Base-by-base conservation (phyloP, 2,797 vertebrate genomes). In the Peromyscus eremicus region DNA sequence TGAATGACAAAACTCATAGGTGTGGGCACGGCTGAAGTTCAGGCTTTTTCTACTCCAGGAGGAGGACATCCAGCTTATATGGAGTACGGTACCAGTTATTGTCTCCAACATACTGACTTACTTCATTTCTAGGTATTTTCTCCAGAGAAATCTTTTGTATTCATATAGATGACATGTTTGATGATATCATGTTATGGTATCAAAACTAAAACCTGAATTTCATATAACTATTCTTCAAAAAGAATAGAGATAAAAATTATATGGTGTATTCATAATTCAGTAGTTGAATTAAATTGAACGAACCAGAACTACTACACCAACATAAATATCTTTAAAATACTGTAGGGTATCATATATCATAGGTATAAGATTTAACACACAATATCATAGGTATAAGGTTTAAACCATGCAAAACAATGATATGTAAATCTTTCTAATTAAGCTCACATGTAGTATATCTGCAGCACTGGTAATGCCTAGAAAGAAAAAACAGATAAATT, bases 341-440 rank as follows among this genome's bases (percentile, higher is more conserved):
- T n/a, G 0, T 12, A 93, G 32, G 60, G 14, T 49, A 87, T 76
- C 9, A 43, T 88, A 82, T 66, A 49, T 46, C 62, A 23, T 66
- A 84, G 12, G 21, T 60, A 60, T 60, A 60, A 60, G 21, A 21
- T 60, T 60, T 73, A 23, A 14, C 27, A 92, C 14, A 77, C 10
- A 40, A 86, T 66, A 84, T 66, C 29, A 34, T 46, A 66, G 32
- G 43, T 11, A 80, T 87, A 88, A 91, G 86, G 13, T 84, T 71
- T 64, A 92, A 95, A 89, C n/a, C 32, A 87, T 57, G 43, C 13
- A 90, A 91, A 95, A 75, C 29, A 92, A 79, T 64, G 40, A 32
- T 21, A 66, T 55, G 19, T 60, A 89, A 83, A 66, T 77, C 81
- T 7, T 94, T 80, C 32, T 91, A 52, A 29, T 14, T 37, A 46